Conservation (phyloP, 2,113 vertebrate species). For the Pterocles burchelli region DNA sequence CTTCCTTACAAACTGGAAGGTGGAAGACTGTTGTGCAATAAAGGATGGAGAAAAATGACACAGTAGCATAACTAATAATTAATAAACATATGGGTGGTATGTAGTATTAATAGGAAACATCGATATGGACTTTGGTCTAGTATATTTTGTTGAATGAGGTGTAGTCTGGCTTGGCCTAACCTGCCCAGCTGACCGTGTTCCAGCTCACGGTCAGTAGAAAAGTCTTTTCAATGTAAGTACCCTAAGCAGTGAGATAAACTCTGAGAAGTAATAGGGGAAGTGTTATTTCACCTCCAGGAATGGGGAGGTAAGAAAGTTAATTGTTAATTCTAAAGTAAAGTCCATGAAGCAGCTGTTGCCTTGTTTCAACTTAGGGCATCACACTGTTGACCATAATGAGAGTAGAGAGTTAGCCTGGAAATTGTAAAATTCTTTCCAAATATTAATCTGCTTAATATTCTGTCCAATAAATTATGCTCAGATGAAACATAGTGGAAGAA, state of each 20-base stretch:
- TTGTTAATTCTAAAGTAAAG: background rate
- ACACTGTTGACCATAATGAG: background rate
- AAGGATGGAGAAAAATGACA: background rate
- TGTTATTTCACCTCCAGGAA: background rate
- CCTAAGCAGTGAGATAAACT: background rate
- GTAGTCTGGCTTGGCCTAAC: background rate
- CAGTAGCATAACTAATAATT: background rate
- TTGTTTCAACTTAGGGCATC: background rate
- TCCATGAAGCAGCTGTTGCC: background rate
- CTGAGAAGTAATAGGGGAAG: background rate
- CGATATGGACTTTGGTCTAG: background rate
- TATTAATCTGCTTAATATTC: background rate
- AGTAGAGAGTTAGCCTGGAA: background rate
- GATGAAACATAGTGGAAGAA: background rate
- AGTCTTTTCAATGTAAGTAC: background rate
- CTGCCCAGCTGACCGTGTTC: background rate
- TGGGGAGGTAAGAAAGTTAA: background rate
- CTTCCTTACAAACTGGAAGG: background rate
- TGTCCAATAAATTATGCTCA: background rate
- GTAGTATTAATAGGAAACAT: background rate
- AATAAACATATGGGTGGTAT: background rate
- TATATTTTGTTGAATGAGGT: background rate
- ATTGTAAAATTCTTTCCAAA: background rate
- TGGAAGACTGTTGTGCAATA: background rate
- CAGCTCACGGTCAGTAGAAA: background rate